A percentile compares a stretch with the other conserved stretches of the same genome.
phyloP scores from a whole-genome alignment of 2,888 invertebrate species.

The Uropetala carovei region DNA sequence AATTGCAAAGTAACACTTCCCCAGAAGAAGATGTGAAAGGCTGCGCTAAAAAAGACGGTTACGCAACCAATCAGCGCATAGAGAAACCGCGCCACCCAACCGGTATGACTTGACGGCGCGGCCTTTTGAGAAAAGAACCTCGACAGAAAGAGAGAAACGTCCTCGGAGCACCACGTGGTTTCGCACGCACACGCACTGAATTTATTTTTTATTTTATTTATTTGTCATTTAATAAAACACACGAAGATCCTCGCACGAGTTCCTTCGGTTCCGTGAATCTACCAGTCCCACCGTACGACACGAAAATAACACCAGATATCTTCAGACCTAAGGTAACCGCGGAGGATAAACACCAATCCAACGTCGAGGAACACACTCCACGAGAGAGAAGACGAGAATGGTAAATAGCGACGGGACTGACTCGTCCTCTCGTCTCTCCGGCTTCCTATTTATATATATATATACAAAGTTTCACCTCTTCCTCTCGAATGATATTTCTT shows the following conservation, averaged over 20 bases:
- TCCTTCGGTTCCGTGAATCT: not conserved
- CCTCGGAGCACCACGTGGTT: not conserved
- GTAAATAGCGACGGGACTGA: too few species aligned
- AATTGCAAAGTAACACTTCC: not conserved
- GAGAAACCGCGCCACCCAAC: not conserved
- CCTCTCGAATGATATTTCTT: not conserved
- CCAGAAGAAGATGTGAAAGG: not conserved
- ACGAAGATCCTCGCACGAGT: not conserved
- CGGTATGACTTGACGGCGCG: not conserved
- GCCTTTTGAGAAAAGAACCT: not conserved
- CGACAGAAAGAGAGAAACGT: not conserved
- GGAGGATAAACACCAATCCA: too few species aligned
- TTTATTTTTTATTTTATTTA: too few species aligned
- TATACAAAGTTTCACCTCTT: too few species aligned
- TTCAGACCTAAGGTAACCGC: too few species aligned
- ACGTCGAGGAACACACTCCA: too few species aligned
- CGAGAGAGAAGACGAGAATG: too few species aligned
- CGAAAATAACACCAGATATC: not conserved
- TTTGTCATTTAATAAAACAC: too few species aligned
- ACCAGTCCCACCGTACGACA: not conserved
- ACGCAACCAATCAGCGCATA: constrained; percentile 20
- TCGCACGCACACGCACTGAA: not conserved
- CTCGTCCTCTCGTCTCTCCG: too few species aligned
- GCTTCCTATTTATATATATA: too few species aligned
- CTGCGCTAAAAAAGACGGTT: not conserved